Conservation (phyloP, 1,140 invertebrate genomes). For the Drosophila subobscura region DNA sequence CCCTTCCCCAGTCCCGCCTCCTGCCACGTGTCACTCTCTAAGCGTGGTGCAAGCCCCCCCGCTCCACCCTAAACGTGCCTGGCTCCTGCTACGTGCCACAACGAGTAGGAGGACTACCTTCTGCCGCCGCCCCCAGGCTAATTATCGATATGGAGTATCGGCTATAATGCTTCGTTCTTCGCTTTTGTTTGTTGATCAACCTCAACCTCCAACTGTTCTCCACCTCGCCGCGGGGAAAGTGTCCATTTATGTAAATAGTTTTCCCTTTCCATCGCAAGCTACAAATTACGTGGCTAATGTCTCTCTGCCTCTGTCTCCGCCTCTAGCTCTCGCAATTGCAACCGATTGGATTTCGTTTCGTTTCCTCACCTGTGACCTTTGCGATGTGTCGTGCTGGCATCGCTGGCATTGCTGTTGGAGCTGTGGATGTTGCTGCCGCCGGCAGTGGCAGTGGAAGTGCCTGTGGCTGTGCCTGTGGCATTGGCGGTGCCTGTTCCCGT, state of each 20-base stretch:
- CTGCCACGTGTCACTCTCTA: not conserved
- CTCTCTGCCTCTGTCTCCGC: too few species aligned
- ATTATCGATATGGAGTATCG: slow-evolving; percentile 41
- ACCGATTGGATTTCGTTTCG: not conserved
- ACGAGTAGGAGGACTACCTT: slow-evolving; percentile 21
- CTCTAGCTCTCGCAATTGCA: slow-evolving; percentile 39
- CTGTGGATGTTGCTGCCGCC: slow-evolving; percentile 28
- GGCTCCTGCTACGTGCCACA: slow-evolving; percentile 22
- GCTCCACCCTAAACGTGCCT: too few species aligned
- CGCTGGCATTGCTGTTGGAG: slow-evolving; percentile 43
- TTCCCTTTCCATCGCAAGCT: not conserved
- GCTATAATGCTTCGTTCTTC: slow-evolving; percentile 18
- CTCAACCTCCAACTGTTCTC: too few species aligned
- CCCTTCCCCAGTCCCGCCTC: too few species aligned
- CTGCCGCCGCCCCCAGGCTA: slow-evolving; percentile 11
- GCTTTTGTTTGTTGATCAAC: slow-evolving; percentile 3
- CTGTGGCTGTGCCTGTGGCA: not conserved
- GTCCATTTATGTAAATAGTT: slow-evolving; percentile 69
- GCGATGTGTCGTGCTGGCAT: slow-evolving; percentile 72
- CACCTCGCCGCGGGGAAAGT: slow-evolving; percentile 34
- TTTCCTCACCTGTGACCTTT: slow-evolving; percentile 81
- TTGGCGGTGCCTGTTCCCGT: slow-evolving; percentile 4
- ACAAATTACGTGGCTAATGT: too few species aligned
- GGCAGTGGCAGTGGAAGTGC: slow-evolving; percentile 1
- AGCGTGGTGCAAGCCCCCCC: too few species aligned